Conservation (phyloP, 1,140 invertebrate genomes). For the Heliothis virescens region DNA sequence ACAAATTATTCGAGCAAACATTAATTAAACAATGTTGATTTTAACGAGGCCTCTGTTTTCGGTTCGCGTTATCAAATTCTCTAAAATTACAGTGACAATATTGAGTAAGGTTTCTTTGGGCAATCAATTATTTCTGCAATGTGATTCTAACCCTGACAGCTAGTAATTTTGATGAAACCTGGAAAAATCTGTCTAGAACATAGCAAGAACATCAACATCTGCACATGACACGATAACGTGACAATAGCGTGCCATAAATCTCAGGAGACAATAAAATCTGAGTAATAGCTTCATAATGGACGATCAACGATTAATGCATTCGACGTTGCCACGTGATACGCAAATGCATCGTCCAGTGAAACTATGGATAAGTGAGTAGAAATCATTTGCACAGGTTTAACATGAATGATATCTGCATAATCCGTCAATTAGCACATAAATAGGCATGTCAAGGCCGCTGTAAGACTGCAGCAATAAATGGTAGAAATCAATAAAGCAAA, state of each 20-base stretch:
- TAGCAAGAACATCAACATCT: neutral
- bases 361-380: neutral
- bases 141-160: no score
- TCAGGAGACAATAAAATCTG: constrained; percentile 12
- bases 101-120: no score
- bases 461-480: constrained; percentile 19
- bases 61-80: neutral
- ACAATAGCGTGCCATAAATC: constrained; percentile 19
- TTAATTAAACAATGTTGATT: neutral
- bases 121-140: neutral
- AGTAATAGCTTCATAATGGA: neutral
- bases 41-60: neutral
- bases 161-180: no score
- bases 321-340: neutral
- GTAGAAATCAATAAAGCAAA: constrained; percentile 30
- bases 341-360: neutral
- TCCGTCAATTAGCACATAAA: constrained; percentile 32
- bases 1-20: neutral
- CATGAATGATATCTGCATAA: constrained; percentile 37
- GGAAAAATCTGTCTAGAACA: neutral
- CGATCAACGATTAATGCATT: neutral
- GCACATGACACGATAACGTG: neutral
- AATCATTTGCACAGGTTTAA: neutral
- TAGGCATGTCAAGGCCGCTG: constrained; percentile 16
- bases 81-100: neutral